phyloP scores from a whole-genome alignment of 2,113 vertebrate genomes.

The Bufo bufo region DNA sequence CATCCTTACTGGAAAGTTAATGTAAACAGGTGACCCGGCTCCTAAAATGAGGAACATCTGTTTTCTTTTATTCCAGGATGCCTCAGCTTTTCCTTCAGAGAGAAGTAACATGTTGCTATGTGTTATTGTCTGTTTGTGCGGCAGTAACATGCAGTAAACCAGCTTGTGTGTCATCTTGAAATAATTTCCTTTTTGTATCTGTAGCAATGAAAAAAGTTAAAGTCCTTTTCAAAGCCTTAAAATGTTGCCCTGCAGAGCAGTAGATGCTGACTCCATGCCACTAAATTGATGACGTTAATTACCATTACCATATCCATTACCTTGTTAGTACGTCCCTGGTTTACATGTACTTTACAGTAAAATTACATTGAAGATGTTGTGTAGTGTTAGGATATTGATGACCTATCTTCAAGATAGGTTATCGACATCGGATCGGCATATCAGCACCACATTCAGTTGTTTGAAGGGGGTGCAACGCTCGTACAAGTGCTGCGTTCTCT shows the following conservation, averaged over 20 bases:
- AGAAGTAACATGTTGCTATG: constrained; percentile 19
- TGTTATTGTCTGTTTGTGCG: neutral
- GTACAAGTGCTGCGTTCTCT: too few relatives aligned
- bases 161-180: neutral
- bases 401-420: too few relatives aligned
- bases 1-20: constrained; percentile 34
- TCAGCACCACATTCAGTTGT: too few relatives aligned
- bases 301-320: neutral
- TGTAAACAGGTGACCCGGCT: constrained; percentile 35
- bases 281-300: neutral
- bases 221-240: neutral
- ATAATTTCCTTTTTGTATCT: neutral
- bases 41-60: constrained; percentile 16
- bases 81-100: neutral
- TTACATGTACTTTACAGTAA: neutral
- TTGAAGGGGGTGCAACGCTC: too few relatives aligned
- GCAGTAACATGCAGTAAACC: neutral
- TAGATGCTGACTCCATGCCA: neutral
- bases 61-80: constrained; percentile 1
- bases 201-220: neutral
- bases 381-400: too few relatives aligned
- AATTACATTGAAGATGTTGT: too few relatives aligned
- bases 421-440: too few relatives aligned
- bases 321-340: neutral
- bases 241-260: neutral